Conservation (phyloP, 2,797 vertebrate genomes). For the Margarornis squamiger region DNA sequence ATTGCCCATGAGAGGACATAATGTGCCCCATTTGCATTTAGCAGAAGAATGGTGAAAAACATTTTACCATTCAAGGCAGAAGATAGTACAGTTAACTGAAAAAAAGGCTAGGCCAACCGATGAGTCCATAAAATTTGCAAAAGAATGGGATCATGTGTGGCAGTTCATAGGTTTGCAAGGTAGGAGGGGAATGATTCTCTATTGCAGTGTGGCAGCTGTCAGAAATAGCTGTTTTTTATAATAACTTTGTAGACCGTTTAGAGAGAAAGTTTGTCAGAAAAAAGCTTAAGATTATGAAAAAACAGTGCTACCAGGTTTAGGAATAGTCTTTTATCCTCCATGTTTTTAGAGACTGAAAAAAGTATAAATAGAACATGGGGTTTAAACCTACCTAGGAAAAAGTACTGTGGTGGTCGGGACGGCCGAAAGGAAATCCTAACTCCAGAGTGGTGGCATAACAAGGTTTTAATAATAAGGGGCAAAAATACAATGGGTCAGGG, state of each 20-base stretch:
- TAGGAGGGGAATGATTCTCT: background rate
- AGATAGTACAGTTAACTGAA: background rate
- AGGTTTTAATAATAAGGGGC: no score
- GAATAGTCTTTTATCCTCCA: background rate
- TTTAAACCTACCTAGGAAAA: background rate
- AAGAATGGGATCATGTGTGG: background rate
- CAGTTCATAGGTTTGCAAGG: background rate
- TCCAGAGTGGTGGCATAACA: no score
- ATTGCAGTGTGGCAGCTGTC: background rate
- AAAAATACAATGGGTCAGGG: no score
- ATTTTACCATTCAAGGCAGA: background rate
- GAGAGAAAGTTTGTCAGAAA: background rate
- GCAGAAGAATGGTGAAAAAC: background rate
- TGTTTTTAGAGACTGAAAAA: background rate
- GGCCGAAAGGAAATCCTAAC: no score
- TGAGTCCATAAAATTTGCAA: background rate
- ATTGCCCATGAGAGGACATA: background rate
- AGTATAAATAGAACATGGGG: background rate
- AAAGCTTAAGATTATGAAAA: background rate
- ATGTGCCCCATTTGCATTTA: background rate
- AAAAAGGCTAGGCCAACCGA: background rate
- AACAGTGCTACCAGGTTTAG: background rate
- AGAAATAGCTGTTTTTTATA: background rate
- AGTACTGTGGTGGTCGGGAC: no score
- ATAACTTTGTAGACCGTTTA: background rate